Evolutionary conservation across 2,797 vertebrate species (phyloP).

Genomic region (Schizopygopsis malacanthus): DNA sequence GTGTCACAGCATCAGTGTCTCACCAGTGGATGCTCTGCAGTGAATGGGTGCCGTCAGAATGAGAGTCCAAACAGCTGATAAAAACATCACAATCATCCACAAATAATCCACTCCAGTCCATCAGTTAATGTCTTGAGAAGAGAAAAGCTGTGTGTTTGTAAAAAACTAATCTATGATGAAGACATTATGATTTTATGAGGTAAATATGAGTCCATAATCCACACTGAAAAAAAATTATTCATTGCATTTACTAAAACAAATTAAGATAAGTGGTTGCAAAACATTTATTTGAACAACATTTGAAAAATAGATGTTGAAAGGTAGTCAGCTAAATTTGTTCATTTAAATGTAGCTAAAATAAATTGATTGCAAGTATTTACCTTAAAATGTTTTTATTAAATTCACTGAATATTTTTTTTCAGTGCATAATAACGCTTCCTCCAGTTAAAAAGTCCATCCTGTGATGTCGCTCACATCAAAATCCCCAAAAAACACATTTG

Average conservation of each 20-base stretch:
- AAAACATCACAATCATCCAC: neutral
- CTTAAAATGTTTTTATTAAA: no score
- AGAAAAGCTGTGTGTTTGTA: neutral
- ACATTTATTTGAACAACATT: no score
- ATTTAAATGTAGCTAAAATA: no score
- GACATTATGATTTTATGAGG: neutral
- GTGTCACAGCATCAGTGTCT: neutral
- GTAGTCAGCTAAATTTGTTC: no score
- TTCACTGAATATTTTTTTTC: no score
- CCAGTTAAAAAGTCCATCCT: no score
- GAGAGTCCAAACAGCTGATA: neutral
- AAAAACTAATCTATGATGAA: neutral
- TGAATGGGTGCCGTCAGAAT: neutral
- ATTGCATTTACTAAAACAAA: no score
- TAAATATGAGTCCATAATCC: neutral
- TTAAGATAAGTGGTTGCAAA: no score
- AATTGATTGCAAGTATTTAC: no score
- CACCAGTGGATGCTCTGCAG: neutral
- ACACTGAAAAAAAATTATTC: no score
- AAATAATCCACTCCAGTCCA: neutral
- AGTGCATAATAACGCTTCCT: neutral
- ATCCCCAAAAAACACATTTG: neutral
- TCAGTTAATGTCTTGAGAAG: neutral
- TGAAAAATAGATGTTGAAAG: no score
- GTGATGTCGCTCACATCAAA: neutral